Percentiles rank a stretch among this genome's conserved stretches.
phyloP scores from a whole-genome alignment of 2,797 vertebrate species.

The Scleropages formosus region DNA sequence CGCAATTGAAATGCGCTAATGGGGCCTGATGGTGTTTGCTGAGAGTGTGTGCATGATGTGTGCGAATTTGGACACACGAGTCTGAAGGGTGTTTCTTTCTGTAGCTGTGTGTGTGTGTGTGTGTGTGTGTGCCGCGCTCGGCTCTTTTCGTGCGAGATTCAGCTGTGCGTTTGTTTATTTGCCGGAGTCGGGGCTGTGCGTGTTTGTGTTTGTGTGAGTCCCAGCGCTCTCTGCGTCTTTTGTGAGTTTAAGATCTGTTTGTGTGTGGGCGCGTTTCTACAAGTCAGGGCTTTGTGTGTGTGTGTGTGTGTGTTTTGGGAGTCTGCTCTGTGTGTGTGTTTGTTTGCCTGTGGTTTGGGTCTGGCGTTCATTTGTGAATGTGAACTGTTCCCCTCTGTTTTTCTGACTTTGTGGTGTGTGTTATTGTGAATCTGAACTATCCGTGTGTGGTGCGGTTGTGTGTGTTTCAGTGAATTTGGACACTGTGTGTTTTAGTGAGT shows the following conservation, averaged over 20 bases:
- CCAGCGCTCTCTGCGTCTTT: neutral
- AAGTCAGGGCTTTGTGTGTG: neutral
- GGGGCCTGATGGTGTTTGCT: no score
- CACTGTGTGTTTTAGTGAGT: slow-evolving; percentile 15
- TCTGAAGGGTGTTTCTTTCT: no score
- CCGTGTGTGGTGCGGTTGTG: neutral
- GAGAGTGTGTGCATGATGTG: no score
- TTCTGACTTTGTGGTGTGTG: neutral
- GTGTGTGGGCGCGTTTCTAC: no score
- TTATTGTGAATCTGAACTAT: neutral
- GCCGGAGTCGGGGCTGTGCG: neutral
- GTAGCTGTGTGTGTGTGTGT: no score
- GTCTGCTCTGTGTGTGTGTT: neutral
- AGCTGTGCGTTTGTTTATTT: no score
- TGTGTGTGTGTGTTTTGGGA: neutral
- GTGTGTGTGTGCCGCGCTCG: no score
- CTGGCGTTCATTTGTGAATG: slow-evolving; percentile 11
- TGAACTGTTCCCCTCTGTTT: neutral
- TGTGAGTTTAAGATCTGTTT: neutral
- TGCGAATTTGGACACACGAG: no score
- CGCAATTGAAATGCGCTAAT: no score
- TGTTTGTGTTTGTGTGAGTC: no score
- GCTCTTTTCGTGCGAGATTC: no score
- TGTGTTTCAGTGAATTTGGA: neutral
- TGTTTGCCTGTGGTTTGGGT: neutral